These are phyloP conservation scores for Spilarctia lutea DNA, from an alignment of 2,888 invertebrate genomes.

Conservation along the genomic window DNA sequence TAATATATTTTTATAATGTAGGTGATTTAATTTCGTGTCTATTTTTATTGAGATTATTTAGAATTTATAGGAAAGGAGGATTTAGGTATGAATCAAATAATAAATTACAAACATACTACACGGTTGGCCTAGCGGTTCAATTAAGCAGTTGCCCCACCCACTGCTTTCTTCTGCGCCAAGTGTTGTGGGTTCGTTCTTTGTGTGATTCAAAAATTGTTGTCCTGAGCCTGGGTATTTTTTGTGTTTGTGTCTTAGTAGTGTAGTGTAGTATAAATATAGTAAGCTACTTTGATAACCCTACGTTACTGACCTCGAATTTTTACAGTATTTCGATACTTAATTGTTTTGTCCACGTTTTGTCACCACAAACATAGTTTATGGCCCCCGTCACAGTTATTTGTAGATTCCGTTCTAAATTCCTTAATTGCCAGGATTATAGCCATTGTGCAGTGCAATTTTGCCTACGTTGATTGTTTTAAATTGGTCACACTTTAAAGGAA, in stretches of 20 bases:
- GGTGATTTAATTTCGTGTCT: too few species aligned
- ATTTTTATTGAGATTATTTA: background rate
- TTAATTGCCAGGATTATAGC: conserved; percentile 21
- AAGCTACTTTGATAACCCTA: background rate
- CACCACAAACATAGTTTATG: conserved; percentile 24
- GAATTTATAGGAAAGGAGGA: background rate
- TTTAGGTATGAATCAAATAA: too few species aligned
- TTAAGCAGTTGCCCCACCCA: too few species aligned
- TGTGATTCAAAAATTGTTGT: too few species aligned
- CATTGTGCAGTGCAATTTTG: conserved; percentile 27
- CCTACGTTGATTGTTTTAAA: conserved; percentile 40
- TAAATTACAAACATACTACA: too few species aligned
- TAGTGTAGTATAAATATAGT: too few species aligned
- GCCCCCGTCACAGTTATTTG: conserved; percentile 20
- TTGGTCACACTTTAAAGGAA: conserved; percentile 24
- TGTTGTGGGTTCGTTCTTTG: too few species aligned
- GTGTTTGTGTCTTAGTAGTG: too few species aligned
- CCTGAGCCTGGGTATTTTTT: too few species aligned
- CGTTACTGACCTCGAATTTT: conserved; percentile 14
- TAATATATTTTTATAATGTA: too few species aligned
- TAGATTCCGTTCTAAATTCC: conserved; percentile 37
- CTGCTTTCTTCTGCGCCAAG: too few species aligned
- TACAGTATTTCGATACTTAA: conserved; percentile 25
- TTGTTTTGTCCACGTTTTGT: conserved; percentile 32
- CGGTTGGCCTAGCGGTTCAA: too few species aligned